Evolutionary conservation across 2,888 invertebrate genomes (phyloP).

Genomic region (Mesorhabditis sp.): DNA sequence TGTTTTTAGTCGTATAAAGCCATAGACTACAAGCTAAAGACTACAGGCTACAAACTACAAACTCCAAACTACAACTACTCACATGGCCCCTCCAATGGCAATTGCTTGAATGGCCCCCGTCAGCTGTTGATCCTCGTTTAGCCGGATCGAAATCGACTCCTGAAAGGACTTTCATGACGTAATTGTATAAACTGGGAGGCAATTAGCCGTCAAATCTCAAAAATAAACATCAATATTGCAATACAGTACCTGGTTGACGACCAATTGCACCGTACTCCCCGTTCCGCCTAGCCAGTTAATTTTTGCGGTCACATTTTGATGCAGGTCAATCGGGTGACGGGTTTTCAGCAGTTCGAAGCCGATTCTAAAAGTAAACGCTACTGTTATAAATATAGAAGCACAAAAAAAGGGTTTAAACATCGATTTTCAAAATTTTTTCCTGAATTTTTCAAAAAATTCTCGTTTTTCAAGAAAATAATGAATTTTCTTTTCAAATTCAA

Average conservation of each 20-base stretch:
- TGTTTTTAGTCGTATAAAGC: too few relatives aligned
- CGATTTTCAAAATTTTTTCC: too few relatives aligned
- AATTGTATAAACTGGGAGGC: too few relatives aligned
- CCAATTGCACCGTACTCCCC: not conserved
- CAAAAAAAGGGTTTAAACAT: too few relatives aligned
- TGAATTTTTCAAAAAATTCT: too few relatives aligned
- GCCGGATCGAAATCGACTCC: not conserved
- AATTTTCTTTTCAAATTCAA: too few relatives aligned
- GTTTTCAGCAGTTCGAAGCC: not conserved
- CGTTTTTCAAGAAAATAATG: too few relatives aligned
- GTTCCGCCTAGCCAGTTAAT: not conserved
- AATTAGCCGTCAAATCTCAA: too few relatives aligned
- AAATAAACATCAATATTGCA: not conserved
- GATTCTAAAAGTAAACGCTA: not conserved
- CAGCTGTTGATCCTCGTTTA: not conserved
- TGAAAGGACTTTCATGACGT: not conserved
- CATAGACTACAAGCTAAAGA: too few relatives aligned
- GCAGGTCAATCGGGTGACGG: not conserved
- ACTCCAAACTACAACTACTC: not conserved
- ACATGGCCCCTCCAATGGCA: not conserved
- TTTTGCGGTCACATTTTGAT: not conserved
- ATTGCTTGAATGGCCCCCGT: not conserved
- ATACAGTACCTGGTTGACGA: not conserved
- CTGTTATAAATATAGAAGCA: not conserved
- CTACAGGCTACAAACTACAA: too few relatives aligned